Base-by-base conservation (phyloP, 2,113 vertebrate genomes). In the Aramus guarauna region DNA sequence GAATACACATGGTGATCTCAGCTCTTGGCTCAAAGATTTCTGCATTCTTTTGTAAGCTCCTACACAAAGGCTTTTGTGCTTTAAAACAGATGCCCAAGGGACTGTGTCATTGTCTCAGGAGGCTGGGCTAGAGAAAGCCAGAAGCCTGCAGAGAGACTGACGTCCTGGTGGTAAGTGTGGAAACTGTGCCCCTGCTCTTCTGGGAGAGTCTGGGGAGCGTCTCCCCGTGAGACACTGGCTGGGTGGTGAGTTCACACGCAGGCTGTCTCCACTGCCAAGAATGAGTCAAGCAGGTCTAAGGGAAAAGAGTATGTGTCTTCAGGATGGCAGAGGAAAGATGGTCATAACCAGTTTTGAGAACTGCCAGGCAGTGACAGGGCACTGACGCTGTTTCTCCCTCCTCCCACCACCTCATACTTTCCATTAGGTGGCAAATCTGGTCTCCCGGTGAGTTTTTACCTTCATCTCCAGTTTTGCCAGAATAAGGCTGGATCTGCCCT, bases 1-100 rank as follows among this genome's bases (percentile, higher is more conserved):
- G 50, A 86, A 84, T 47, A 64, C 17, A 83, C 15, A 30, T 14
- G 22, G 20, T 94, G 94, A 96, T 78, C 84, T 96, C 89, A 96
- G 37, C 26, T 78, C 64, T 96, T 96, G 93, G 68, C 93, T 89
- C 50, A 77, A 78, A 88, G 59, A 43, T 34, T 53, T 64, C 52
- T 91, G n/a, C 45, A n/a, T 88, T 90, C 22, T 88, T 94, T 58
- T 41, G 12, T 64, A 66, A 73, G 48, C 27, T 68, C 5, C 21
- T 71, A 19, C 63, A 88, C 67, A 88, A 94, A 86, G 29, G 29
- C 63, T 76, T 71, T 66, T 80, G 37, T 81, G 12, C 50, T 84
- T 88, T 71, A 41, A 39, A 85, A 72, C 12, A 80, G 67, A 83
- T 58, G 63, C 83, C 58, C 37, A 62, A 84, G 63, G 22, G 48